Conservation (phyloP, 2,113 vertebrate genomes). For the Hystrix brachyura region DNA sequence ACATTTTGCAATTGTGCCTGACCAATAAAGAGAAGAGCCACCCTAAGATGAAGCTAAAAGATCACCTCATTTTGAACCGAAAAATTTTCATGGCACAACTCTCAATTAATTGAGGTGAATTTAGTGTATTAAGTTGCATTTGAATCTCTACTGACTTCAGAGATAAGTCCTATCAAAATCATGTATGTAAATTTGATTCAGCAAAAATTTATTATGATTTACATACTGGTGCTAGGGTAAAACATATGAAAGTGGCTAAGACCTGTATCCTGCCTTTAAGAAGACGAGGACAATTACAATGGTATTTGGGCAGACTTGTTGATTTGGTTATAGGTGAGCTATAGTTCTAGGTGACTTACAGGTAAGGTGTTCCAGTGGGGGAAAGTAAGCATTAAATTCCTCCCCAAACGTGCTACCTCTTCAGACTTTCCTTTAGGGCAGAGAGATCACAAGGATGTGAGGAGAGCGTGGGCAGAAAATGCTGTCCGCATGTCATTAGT, state of each 20-base stretch:
- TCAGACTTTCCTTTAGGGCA: background rate
- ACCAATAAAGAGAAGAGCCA: background rate
- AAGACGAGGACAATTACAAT: background rate
- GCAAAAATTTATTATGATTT: constrained; percentile 20
- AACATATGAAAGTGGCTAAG: background rate
- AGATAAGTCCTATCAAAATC: background rate
- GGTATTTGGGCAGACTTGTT: background rate
- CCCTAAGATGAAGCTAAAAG: constrained; percentile 5
- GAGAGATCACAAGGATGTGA: background rate
- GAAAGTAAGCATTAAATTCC: background rate
- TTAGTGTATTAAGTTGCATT: background rate
- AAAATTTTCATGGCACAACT: constrained; percentile 32
- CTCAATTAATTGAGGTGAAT: background rate
- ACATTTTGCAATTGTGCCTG: background rate
- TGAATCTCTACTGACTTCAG: background rate
- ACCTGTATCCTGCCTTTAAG: background rate
- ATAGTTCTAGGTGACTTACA: background rate
- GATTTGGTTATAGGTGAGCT: background rate
- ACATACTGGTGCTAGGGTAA: background rate
- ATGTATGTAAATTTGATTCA: constrained; percentile 5
- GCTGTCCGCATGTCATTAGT: background rate
- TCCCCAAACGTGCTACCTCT: background rate
- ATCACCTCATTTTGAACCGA: background rate
- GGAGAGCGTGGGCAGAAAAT: background rate
- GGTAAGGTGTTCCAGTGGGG: background rate